Conservation (phyloP, 2,113 vertebrate species). For the Apodemus sylvaticus region DNA sequence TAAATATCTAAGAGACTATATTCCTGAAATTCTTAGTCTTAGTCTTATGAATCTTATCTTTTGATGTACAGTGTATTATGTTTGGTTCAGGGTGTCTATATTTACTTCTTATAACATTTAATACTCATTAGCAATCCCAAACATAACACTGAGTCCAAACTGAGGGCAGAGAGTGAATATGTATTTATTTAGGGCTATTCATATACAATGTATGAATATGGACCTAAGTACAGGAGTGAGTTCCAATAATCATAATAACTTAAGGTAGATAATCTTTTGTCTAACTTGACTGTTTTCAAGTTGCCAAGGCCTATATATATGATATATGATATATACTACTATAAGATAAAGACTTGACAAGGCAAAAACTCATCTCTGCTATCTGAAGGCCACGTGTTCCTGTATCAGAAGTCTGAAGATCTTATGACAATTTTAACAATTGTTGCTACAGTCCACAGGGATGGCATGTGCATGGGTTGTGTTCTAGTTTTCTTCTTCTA, state of each 20-base stretch:
- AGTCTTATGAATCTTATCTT: slow-evolving; percentile 26
- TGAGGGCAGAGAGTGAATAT: not conserved
- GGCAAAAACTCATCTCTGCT: not conserved
- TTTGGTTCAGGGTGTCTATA: not conserved
- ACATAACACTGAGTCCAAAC: not conserved
- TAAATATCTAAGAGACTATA: slow-evolving; percentile 92
- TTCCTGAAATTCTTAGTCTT: slow-evolving; percentile 80
- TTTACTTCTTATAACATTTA: not conserved
- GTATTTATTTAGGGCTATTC: not conserved
- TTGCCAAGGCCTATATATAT: not conserved
- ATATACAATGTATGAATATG: not conserved
- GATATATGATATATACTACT: not conserved
- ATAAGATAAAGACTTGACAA: not conserved
- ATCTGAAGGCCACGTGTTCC: not conserved
- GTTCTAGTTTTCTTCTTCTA: not conserved
- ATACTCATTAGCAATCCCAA: not conserved
- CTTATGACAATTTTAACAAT: no score
- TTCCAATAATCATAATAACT: not conserved
- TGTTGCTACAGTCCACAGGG: not conserved
- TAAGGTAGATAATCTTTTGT: not conserved
- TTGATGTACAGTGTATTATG: not conserved
- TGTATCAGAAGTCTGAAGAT: not conserved
- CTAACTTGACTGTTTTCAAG: not conserved
- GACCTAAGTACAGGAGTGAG: not conserved
- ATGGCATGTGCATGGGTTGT: not conserved